Evolutionary conservation across 1,140 invertebrate species (phyloP), one percentile per base, ranked within the genome.

Genomic region (Pseudobourletiella spinata): DNA sequence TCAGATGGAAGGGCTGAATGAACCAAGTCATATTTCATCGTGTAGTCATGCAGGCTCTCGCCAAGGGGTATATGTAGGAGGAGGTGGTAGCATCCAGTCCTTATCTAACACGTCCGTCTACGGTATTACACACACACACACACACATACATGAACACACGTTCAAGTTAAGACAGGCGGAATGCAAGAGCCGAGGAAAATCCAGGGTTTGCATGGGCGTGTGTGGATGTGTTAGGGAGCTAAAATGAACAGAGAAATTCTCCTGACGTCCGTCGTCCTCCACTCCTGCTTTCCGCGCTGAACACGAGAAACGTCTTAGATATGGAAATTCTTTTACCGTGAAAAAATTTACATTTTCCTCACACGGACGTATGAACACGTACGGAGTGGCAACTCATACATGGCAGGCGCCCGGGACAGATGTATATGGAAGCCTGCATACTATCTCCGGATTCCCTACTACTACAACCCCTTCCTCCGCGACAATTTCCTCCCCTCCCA

Each of bases 1-100:
- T 63, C 61, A 63, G 61, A 63, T 63, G 61, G n/a, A 48, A 63
- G 55, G 30, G 35, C 54, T 46, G 42, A 57, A 32, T 22, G 52
- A 55, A 29, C 11, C 28, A 55, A 55, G 57, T 63, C 61, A 63
- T 63, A 63, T 63, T 63, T 63, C 61, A 63, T 63, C 32, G 26
- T 48, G 24, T 39, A n/a, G n/a, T n/a, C n/a, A n/a, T n/a, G n/a
- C n/a, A n/a, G n/a, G n/a, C n/a, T n/a, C n/a, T n/a, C n/a, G n/a
- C n/a, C n/a, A n/a, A n/a, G n/a, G n/a, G n/a, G n/a, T n/a, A n/a
- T n/a, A n/a, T n/a, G n/a, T n/a, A n/a, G n/a, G n/a, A n/a, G n/a
- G n/a, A n/a, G n/a, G n/a, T n/a, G n/a, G n/a, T n/a, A n/a, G n/a
- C n/a, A n/a, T n/a, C n/a, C n/a, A n/a, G n/a, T n/a, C n/a, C n/a